Evolutionary conservation across 2,797 vertebrate genomes (phyloP).

Genomic region (Tauraco hartlaubi): DNA sequence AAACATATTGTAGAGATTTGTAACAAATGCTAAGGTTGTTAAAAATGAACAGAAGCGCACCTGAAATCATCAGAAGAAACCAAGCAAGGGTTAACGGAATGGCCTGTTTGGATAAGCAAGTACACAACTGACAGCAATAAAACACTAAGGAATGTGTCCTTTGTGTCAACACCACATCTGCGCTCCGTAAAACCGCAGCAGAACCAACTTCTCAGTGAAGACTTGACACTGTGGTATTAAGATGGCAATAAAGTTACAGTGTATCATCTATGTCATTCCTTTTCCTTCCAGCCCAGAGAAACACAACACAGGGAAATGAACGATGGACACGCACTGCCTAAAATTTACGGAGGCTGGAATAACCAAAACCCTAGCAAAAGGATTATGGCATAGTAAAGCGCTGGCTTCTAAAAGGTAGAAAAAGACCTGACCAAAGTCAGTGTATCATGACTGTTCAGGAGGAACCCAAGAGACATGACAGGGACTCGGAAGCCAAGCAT

Average conservation of each 20-base stretch:
- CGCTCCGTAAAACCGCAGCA: fast-evolving
- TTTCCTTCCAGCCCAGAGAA: neutral
- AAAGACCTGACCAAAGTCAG: neutral
- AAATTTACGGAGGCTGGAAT: neutral
- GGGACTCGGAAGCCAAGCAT: neutral
- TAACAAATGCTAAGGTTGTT: neutral
- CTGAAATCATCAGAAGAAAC: neutral
- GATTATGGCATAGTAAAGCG: neutral
- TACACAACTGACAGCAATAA: neutral
- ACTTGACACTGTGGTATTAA: fast-evolving
- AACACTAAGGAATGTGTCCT: neutral
- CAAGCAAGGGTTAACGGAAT: neutral
- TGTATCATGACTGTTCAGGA: neutral
- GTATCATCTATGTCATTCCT: fast-evolving
- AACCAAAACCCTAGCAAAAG: neutral
- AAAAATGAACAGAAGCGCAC: neutral
- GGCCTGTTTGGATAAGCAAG: neutral
- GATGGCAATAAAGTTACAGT: neutral
- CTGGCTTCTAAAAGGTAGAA: neutral
- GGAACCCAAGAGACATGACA: neutral
- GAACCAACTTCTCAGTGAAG: neutral
- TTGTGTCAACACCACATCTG: neutral
- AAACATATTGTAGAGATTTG: neutral
- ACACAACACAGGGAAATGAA: neutral
- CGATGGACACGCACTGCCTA: neutral